phyloP scores from a whole-genome alignment of 2,888 invertebrate genomes.

The Abrostola triplasia region DNA sequence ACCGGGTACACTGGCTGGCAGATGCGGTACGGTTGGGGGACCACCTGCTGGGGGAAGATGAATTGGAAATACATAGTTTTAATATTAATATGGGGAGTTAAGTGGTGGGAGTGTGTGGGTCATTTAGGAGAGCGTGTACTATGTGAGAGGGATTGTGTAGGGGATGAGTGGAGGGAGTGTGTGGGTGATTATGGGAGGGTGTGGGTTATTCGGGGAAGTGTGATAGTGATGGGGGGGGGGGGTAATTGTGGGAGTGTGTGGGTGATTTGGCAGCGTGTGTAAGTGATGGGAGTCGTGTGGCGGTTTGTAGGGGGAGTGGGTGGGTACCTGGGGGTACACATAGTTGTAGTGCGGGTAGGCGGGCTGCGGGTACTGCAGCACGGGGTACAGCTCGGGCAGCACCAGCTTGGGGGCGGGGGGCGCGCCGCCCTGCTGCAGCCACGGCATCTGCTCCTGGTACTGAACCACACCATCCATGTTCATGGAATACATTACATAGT shows the following conservation, averaged over 20 bases:
- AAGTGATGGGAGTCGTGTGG: not conserved
- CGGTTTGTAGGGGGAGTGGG: not conserved
- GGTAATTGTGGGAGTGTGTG: too few species aligned
- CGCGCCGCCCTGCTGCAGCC: constrained; percentile 60
- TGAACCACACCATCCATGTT: constrained; percentile 49
- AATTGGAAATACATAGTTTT: too few species aligned
- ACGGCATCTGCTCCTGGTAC: constrained; percentile 74
- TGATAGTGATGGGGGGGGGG: too few species aligned
- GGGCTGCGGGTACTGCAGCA: constrained; percentile 64
- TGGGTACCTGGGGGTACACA: constrained; percentile 75
- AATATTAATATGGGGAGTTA: too few species aligned
- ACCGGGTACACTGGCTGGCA: constrained; percentile 71
- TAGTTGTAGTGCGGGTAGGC: constrained; percentile 72
- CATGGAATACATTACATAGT: too few species aligned
- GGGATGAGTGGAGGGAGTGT: too few species aligned
- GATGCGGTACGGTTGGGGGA: constrained; percentile 74
- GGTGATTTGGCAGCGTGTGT: too few species aligned
- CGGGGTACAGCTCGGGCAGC: constrained; percentile 73
- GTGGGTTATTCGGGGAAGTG: not conserved
- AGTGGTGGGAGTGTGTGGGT: too few species aligned
- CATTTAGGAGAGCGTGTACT: too few species aligned
- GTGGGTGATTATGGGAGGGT: too few species aligned
- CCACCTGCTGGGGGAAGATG: constrained; percentile 66
- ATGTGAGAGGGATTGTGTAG: too few species aligned
- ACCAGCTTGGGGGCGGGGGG: constrained; percentile 65